phyloP scores from a whole-genome alignment of 1,140 invertebrate genomes.

The Planococcus citri region DNA sequence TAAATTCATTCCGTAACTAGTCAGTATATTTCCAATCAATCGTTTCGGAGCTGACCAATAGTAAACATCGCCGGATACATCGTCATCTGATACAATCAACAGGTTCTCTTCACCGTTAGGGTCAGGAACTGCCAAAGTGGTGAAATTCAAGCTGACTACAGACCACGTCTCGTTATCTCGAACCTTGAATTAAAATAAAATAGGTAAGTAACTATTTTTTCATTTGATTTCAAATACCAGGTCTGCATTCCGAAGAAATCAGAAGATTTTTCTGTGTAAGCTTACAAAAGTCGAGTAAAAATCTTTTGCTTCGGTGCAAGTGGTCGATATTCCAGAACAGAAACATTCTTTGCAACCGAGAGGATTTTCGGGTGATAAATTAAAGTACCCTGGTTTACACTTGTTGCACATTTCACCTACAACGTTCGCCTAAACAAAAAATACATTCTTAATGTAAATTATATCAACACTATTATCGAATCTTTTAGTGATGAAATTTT shows the following conservation, averaged over 20 bases:
- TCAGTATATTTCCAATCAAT: constrained; percentile 57
- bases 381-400: constrained; percentile 76
- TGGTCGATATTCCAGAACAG: constrained; percentile 72
- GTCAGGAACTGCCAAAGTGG: constrained; percentile 37
- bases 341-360: constrained; percentile 80
- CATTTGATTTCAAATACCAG: no score
- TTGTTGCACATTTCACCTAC: constrained; percentile 63
- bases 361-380: constrained; percentile 56
- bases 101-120: constrained; percentile 41
- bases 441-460: no score
- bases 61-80: constrained; percentile 53
- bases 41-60: constrained; percentile 78
- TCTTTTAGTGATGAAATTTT: background rate
- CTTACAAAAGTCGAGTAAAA: constrained; percentile 45
- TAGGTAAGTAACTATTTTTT: background rate
- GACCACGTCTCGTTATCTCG: constrained; percentile 48
- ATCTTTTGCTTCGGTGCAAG: constrained; percentile 49
- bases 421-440: constrained; percentile 45
- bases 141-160: constrained; percentile 46
- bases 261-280: constrained; percentile 9
- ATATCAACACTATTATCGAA: background rate
- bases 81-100: constrained; percentile 47
- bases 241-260: background rate
- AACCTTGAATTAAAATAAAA: no score
- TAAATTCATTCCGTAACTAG: constrained; percentile 73